Evolutionary conservation across 2,888 invertebrate species (phyloP), one percentile per base, ranked within the genome.

Genomic region (Microdon myrmicae): DNA sequence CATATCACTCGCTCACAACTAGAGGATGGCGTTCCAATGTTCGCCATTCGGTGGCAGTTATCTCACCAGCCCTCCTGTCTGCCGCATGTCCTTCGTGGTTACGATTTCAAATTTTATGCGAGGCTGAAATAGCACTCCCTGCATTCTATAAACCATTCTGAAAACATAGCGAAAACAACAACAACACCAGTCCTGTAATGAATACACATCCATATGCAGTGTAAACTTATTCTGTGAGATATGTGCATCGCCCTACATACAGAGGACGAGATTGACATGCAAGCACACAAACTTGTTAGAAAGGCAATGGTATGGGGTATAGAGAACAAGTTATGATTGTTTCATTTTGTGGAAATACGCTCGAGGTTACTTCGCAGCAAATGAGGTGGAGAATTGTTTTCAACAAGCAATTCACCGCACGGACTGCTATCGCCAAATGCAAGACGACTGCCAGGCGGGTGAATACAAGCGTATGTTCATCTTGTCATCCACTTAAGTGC

Each of bases 331-430:
- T 47, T 51, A 58, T 47, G 51, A 66, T 67, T 67, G 64, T 55
- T 67, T 67, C 51, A 67, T 67, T 67, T 59, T 37, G 55, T 28
- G 64, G 54, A 67, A 64, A 64, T 58, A 37, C 45, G 61, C 56
- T 47, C 61, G 55, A 41, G 68, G 61, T 48, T 51, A 61, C 51
- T 61, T 45, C 55, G 38, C 66, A 68, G 49, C 67, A 71, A 71
- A 70, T 70, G 69, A 70, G 68, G 59, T 71, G 70, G 67, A 69
- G 69, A 70, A 69, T 69, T 68, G 64, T 69, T 69, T 68, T 69
- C 55, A 48, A 53, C 66, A 54, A 59, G 59, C 66, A 53, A 66
- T 59, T 54, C 41, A 43, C 59, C 10, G 29, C 38, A 59, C 54
- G 47, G 22, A 6, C 8, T 48, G 34, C 43, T 39, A 43, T 35